Conservation (phyloP, 2,888 invertebrate genomes). For the Orthosia cruda region DNA sequence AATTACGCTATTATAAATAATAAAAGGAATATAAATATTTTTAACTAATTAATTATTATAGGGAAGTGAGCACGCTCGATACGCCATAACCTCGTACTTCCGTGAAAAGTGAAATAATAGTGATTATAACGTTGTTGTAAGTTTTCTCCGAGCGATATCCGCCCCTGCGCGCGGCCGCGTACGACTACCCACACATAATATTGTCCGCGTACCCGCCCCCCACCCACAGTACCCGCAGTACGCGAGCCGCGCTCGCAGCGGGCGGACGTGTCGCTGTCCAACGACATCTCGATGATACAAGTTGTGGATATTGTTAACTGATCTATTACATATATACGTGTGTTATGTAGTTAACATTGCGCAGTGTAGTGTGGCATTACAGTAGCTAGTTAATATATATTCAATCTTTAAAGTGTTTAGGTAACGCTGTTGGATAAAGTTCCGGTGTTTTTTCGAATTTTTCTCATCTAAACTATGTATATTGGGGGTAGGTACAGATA, state of each 20-base stretch:
- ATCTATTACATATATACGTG: slow-evolving; percentile 82
- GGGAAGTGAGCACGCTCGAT: slow-evolving; percentile 72
- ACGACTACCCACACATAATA: background rate
- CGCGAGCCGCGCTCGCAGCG: slow-evolving; percentile 26
- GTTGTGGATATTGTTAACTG: slow-evolving; percentile 82
- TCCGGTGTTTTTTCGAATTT: slow-evolving; percentile 77
- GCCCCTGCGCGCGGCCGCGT: slow-evolving; percentile 39
- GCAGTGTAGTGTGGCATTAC: slow-evolving; percentile 83
- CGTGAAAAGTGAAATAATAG: slow-evolving; percentile 74
- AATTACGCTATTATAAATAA: slow-evolving; percentile 67
- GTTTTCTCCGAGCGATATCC: slow-evolving; percentile 67
- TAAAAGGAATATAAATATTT: slow-evolving; percentile 63
- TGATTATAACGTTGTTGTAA: slow-evolving; percentile 74
- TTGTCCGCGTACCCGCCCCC: background rate
- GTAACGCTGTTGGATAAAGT: slow-evolving; percentile 80
- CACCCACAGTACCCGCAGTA: background rate
- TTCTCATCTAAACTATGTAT: slow-evolving; percentile 86
- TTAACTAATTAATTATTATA: slow-evolving; percentile 68
- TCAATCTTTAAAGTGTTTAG: slow-evolving; percentile 88
- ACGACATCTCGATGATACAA: slow-evolving; percentile 77
- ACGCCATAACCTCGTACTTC: slow-evolving; percentile 79
- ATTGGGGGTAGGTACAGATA: slow-evolving; percentile 88
- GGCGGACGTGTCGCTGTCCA: slow-evolving; percentile 73
- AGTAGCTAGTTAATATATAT: slow-evolving; percentile 88
- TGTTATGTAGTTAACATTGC: slow-evolving; percentile 88